Evolutionary conservation across 2,797 vertebrate genomes (phyloP), one percentile per base, ranked within the genome.

Genomic region (Centropyge bicolor): DNA sequence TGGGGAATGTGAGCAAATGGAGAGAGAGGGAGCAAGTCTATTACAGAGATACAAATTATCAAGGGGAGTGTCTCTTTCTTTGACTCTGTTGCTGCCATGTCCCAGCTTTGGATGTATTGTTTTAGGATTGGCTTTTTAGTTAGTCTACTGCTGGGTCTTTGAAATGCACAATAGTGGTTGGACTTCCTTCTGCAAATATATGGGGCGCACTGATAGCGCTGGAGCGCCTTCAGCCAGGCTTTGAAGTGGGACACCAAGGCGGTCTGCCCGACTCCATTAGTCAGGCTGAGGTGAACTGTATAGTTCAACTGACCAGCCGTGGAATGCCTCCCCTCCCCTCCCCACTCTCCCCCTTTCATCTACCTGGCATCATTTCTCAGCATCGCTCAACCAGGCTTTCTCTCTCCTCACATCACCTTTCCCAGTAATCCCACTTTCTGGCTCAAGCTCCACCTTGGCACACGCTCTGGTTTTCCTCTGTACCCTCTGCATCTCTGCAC

Each of bases 41-140:
- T 85, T 76, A 90, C 49, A 82, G 68, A 85, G 81, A 83, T 56
- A 77, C 76, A 90, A 88, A 90, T 87, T 64, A 80, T 90, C 69
- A 85, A 59, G 81, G 60, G 72, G 46, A 64, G 60, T 69, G 68
- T 74, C 76, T 45, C 63, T 74, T 87, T 81, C 73, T 89, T 76
- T 83, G 48, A 71, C 40, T 88, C 45, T 74, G 73, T 81, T 69
- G 22, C 73, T 78, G 60, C 76, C 35, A 31, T 72, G 77, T 85
- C 83, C 56, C 66, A 65, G 89, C 89, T 87, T 94, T 64, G 88
- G 89, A 92, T 93, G 85, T 85, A 89, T 94, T 94, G 90, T 94
- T 91, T 90, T 72, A 71, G 69, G 79, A 64, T 81, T 43, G 60
- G 31, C 85, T 87, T 85, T 88, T 80, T 83, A 82, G 73, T 82